Base-by-base conservation (phyloP, 2,113 vertebrate species). In the Channa maculata region DNA sequence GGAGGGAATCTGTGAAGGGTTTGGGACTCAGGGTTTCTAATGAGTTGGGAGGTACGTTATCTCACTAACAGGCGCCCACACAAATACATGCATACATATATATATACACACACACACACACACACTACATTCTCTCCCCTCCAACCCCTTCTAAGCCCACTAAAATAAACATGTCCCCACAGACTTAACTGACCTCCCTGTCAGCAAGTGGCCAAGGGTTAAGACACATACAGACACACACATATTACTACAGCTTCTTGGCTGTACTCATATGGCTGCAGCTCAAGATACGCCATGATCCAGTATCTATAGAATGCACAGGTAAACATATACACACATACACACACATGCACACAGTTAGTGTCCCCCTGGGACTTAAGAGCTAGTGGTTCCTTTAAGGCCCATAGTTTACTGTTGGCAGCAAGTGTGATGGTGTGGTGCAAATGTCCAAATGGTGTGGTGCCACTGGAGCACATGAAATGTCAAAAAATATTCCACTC, bases 121-220 rank as follows among this genome's bases (percentile, higher is more conserved):
- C 24, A 79, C 72, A 64, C 85, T 74, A 71, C 82, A 63, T 80
- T 59, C 86, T 87, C 78, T 74, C 10, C 46, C 86, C 87, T 84
- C 69, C 79, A 82, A 83, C 85, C 83, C 82, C 80, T 79, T 75
- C 69, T 64, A 81, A 84, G 80, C 88, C 89, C 88, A 84, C 90
- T 90, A 89, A 91, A 93, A 90, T 92, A 93, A 94, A 94, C 91
- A 93, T 77, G 85, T 91, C 89, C 90, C 90, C 91, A 77, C 80
- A 87, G 86, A 88, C 89, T 85, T 86, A 86, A 91, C 91, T 93
- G 89, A 92, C 92, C 92, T 91, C 90, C 89, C 88, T 91, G 92
- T 93, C 91, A 90, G 87, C 84, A 81, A 88, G 88, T 77, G 83
- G 86, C 83, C 69, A 91, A 88, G 89, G 89, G 86, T 93, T 91